Evolutionary conservation across 2,797 vertebrate genomes (phyloP), one percentile per base, ranked within the genome.

Genomic region (Zenarchopterus dispar): DNA sequence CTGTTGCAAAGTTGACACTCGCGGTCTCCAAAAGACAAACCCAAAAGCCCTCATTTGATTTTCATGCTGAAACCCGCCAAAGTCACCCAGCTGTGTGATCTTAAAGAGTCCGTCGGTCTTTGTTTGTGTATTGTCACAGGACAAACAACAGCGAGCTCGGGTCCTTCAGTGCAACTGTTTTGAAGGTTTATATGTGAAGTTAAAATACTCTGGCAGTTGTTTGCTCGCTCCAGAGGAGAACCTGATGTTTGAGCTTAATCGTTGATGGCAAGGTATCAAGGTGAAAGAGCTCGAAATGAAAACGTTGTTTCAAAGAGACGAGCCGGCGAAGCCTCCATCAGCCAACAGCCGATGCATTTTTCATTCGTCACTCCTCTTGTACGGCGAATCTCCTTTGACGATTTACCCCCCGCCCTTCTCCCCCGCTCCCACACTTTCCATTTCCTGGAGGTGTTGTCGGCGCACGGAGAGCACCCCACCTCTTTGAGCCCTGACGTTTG

Each of bases 401-500:
- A 56, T 74, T 84, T 74, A 70, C 65, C 75, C 61, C 56, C 53
- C 2, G 17, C 60, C 16, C 48, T 49, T 61, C 45, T 69, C 52
- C 43, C 5, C 5, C 56, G 31, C 60, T 28, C 45, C 16, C 33
- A 26, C 49, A 42, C 56, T 78, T 73, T 61, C 31, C 52, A 50
- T 82, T 73, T 77, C 67, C 77, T 70, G 56, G 49, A 84, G 73
- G 75, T 79, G 75, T 77, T 73, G 77, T 54, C 31, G 17, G 17
- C 41, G 28, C 61, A 44, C 60, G 42, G 44, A n/a, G 23, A 44
- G 23, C 56, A 24, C 26, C 49, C 54, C 22, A 7, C 65, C 58
- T 64, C 66, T 79, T 75, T 78, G 78, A 83, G 81, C 70, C 54
- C 62, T 2, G 36, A 36, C 33, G 79, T 83, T 88, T 87, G 83